Evolutionary conservation across 2,888 invertebrate species (phyloP).

Genomic region (Calameuta filiformis): DNA sequence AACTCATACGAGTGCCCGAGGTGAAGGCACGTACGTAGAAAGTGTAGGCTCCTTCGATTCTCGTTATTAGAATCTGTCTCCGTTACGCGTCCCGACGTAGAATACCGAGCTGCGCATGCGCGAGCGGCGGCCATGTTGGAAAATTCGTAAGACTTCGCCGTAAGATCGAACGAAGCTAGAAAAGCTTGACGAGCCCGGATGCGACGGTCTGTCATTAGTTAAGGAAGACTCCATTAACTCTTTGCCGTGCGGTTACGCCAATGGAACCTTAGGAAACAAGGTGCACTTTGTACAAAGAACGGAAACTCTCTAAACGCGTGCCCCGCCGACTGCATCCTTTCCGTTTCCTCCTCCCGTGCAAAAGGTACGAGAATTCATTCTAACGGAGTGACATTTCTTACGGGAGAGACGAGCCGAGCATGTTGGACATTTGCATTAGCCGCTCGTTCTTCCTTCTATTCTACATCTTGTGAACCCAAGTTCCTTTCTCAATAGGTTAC

Average conservation of each 20-base stretch:
- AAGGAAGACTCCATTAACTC: background rate
- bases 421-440: background rate
- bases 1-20: background rate
- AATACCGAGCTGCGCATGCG: background rate
- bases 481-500: conserved; percentile 9
- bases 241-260: background rate
- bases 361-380: conserved; percentile 23
- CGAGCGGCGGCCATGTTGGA: background rate
- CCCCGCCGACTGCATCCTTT: conserved; percentile 20
- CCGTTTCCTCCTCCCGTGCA: conserved; percentile 13
- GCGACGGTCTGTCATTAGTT: background rate
- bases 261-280: background rate
- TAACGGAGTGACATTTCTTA: background rate
- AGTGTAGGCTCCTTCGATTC: conserved; percentile 28
- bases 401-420: background rate
- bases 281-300: background rate
- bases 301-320: conserved; percentile 18
- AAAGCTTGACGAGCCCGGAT: background rate
- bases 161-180: background rate
- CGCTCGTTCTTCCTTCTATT: background rate
- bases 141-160: background rate
- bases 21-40: background rate
- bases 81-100: background rate
- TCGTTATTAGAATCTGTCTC: conserved; percentile 20
- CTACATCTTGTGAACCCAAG: conserved; percentile 12